Conservation (phyloP, 37 sponge, comb jelly and placozoan species). For the Aphrocallistes beatrix region DNA sequence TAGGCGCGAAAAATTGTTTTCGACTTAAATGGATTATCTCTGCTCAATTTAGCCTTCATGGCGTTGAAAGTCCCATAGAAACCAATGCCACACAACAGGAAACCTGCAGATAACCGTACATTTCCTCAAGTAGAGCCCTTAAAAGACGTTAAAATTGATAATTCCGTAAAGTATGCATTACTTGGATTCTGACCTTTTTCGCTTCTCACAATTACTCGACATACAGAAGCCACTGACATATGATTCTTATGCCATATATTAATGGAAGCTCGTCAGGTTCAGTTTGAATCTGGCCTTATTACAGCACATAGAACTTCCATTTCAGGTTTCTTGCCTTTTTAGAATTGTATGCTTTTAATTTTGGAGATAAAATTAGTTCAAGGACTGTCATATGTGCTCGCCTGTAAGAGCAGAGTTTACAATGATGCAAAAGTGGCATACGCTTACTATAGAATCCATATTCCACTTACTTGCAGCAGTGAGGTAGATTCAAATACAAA, state of each 20-base stretch:
- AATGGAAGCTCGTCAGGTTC: too few species aligned
- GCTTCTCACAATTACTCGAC: not conserved
- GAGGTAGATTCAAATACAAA: not conserved
- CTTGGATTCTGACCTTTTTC: not conserved
- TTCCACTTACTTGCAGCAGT: not conserved
- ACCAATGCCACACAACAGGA: conserved; percentile 2
- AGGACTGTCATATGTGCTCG: not conserved
- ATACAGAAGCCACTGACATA: conserved; percentile 11
- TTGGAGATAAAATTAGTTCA: not conserved
- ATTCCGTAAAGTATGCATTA: too few species aligned
- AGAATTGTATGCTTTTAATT: not conserved
- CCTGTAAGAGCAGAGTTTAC: not conserved
- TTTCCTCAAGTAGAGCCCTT: too few species aligned
- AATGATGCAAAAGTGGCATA: not conserved
- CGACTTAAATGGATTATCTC: too few species aligned
- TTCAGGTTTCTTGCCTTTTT: not conserved
- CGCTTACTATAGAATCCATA: not conserved
- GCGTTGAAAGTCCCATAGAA: too few species aligned
- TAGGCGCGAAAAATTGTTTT: too few species aligned
- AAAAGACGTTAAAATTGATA: too few species aligned
- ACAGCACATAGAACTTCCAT: not conserved
- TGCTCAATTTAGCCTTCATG: too few species aligned
- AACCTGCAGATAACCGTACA: too few species aligned
- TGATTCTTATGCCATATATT: too few species aligned
- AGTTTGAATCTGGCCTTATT: too few species aligned